A percentile compares a stretch with the other conserved stretches of the same genome.
Conservation (phyloP, 37 sponge, comb jelly and placozoan species). For the Hexactinellida sp. region DNA sequence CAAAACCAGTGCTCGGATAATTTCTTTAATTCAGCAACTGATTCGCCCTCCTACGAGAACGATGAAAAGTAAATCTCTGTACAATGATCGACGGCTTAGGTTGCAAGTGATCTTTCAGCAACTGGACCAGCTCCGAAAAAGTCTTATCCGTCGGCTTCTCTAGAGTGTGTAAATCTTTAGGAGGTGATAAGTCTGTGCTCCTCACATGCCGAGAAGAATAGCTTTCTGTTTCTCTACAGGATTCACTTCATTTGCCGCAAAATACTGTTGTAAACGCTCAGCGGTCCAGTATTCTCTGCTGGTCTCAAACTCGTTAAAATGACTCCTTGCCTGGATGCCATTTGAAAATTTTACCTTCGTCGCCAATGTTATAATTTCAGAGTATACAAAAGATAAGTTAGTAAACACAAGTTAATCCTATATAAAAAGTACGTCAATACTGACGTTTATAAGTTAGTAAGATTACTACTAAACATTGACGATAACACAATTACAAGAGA, state of each 20-base stretch:
- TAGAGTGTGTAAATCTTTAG: background rate
- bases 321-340: too few species aligned
- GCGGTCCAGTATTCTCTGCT: background rate
- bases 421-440: too few species aligned
- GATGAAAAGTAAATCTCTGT: constrained; percentile 28
- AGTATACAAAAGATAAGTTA: too few species aligned
- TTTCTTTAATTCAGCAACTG: constrained; percentile 21
- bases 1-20: constrained; percentile 23
- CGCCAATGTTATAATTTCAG: background rate
- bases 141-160: constrained; percentile 10
- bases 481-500: too few species aligned
- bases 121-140: constrained; percentile 10
- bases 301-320: background rate
- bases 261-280: background rate
- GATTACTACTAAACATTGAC: too few species aligned
- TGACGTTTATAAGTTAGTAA: too few species aligned
- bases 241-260: background rate
- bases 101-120: constrained; percentile 16
- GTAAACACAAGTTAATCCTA: too few species aligned
- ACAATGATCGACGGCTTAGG: constrained; percentile 25
- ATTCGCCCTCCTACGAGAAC: background rate
- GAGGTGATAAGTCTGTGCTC: background rate
- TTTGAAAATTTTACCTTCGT: background rate
- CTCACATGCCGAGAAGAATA: background rate
- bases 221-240: background rate